Evolutionary conservation across 2,113 vertebrate species (phyloP).

Genomic region (Benitochromis conjunctus): DNA sequence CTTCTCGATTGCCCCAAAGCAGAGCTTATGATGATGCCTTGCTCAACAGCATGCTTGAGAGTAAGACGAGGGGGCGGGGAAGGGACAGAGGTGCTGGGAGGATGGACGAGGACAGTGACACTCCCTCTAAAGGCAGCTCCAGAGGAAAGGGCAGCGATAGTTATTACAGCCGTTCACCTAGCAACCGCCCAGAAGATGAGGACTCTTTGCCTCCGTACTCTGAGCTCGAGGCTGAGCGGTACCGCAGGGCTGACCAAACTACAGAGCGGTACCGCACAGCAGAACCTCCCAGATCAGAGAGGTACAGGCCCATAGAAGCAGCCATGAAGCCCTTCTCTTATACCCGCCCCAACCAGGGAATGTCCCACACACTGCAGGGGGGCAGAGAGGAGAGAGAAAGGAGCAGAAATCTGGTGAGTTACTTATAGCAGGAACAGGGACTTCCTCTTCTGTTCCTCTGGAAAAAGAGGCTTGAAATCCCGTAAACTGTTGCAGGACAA

Average conservation of each 20-base stretch:
- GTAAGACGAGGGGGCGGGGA: constrained; percentile 72
- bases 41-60: constrained; percentile 80
- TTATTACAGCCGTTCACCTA: constrained; percentile 66
- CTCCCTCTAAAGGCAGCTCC: constrained; percentile 84
- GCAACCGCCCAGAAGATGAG: constrained; percentile 78
- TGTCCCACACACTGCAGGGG: constrained; percentile 80
- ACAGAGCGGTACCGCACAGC: constrained; percentile 64
- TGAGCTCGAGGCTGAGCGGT: constrained; percentile 76
- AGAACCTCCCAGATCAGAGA: constrained; percentile 52
- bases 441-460: constrained; percentile 2
- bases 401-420: constrained; percentile 87
- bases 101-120: constrained; percentile 77
- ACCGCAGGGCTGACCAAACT: constrained; percentile 64
- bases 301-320: constrained; percentile 55
- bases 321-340: constrained; percentile 73
- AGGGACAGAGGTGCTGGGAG: constrained; percentile 54
- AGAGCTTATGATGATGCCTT: constrained; percentile 82
- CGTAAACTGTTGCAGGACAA: neutral
- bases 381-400: constrained; percentile 85
- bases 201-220: constrained; percentile 89
- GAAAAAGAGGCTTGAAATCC: constrained; percentile 1
- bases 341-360: constrained; percentile 76
- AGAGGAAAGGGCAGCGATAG: constrained; percentile 73
- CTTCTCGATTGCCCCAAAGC: constrained; percentile 30
- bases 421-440: constrained; percentile 54